These are phyloP conservation scores for Leptoteleia sp. DNA, from an alignment of 1,140 invertebrate species.

Conservation along the genomic window DNA sequence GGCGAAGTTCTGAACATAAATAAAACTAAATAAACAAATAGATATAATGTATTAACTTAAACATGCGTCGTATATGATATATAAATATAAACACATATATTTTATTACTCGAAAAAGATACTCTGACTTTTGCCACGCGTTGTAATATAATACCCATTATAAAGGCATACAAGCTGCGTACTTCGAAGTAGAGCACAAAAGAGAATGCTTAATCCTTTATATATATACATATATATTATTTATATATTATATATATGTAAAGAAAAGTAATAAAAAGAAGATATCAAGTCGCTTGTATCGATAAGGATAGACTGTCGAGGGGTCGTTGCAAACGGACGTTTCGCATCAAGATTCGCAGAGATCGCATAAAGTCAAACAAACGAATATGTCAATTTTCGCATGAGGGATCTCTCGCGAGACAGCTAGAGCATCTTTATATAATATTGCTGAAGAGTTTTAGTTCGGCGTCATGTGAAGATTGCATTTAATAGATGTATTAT, in stretches of 20 bases:
- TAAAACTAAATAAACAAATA: conserved; percentile 40
- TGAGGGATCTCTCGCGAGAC: conserved; percentile 3
- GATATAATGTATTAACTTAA: conserved; percentile 53
- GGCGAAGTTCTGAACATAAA: conserved; percentile 37
- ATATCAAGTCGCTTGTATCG: conserved; percentile 34
- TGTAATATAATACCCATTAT: conserved; percentile 56
- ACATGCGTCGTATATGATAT: conserved; percentile 56
- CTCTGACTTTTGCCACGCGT: conserved; percentile 72
- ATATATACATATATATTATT: too few species aligned
- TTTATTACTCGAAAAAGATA: conserved; percentile 71
- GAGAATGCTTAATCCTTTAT: conserved; percentile 70
- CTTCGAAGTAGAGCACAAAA: conserved; percentile 66
- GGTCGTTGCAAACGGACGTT: conserved; percentile 25
- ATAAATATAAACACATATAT: conserved; percentile 66
- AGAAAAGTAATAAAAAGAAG: conserved; percentile 2
- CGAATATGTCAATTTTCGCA: conserved; percentile 31
- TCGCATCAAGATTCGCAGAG: conserved; percentile 22
- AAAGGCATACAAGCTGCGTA: conserved; percentile 63
- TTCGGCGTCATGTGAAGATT: conserved; percentile 42
- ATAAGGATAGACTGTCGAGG: conserved; percentile 8
- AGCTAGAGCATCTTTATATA: too few species aligned
- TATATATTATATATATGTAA: too few species aligned
- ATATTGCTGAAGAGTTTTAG: conserved; percentile 39
- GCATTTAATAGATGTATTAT: conserved; percentile 44
- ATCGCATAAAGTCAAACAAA: conserved; percentile 15